Evolutionary conservation across 1,140 invertebrate species (phyloP).

Genomic region (Trichonephila clavipes): DNA sequence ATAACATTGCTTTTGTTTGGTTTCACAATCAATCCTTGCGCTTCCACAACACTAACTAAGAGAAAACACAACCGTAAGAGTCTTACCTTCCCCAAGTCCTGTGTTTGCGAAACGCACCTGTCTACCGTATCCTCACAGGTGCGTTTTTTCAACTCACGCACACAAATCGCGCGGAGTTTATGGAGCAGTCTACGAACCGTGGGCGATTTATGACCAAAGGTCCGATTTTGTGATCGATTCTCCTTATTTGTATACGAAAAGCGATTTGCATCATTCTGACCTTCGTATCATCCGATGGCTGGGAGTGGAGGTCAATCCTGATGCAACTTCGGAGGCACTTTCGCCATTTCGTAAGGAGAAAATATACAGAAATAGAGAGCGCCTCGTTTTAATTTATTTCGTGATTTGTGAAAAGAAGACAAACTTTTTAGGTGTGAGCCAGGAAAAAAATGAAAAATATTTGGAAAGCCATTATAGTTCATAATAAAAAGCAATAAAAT

Average conservation of each 20-base stretch:
- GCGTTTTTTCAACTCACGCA: neutral
- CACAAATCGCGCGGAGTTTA: too few species aligned
- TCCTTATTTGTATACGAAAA: constrained; percentile 15
- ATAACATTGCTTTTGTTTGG: neutral
- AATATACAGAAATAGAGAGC: too few species aligned
- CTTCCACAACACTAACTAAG: neutral
- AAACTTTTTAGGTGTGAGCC: too few species aligned
- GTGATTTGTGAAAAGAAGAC: too few species aligned
- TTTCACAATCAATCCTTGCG: neutral
- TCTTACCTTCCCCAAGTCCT: neutral
- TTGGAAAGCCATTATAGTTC: too few species aligned
- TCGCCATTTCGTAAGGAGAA: neutral
- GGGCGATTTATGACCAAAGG: neutral
- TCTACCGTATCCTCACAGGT: constrained; percentile 10
- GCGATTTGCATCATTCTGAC: constrained; percentile 3
- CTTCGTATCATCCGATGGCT: neutral
- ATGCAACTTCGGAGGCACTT: neutral
- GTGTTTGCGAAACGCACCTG: neutral
- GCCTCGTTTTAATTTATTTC: too few species aligned
- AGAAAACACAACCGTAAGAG: neutral
- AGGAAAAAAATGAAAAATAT: too few species aligned
- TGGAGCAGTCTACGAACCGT: neutral
- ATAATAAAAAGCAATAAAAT: too few species aligned
- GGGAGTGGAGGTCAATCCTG: neutral
- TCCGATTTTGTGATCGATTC: neutral